Evolutionary conservation across 2,113 vertebrate genomes (phyloP), one percentile per base, ranked within the genome.

Genomic region (Eretmochelys imbricata): DNA sequence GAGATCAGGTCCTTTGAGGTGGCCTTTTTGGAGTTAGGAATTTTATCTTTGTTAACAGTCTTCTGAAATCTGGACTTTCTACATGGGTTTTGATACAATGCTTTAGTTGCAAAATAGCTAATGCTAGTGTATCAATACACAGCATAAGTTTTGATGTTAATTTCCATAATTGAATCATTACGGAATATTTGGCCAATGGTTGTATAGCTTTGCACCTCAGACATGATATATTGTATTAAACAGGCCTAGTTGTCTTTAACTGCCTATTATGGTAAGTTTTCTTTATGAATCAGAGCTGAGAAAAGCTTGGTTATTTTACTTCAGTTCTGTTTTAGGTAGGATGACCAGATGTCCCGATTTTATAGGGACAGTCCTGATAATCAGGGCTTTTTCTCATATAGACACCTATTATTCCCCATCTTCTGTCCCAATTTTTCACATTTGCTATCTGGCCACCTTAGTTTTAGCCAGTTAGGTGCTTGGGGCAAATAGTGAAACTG

Each of bases 21-120:
- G 31, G 31, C 14, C 59, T 65, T 35, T 65, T 35, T 8, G 59
- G 29, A 65, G 13, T 65, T 17, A 35, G 14, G 27, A 10, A 13
- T 65, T 62, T 65, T 65, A 35, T 35, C 31, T 50, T 5, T 11
- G 8, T 19, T 38, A 84, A 27, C 62, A 48, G 48, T 55, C 55
- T 94, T 72, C 50, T 82, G 80, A 83, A 89, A 85, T 54, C 93
- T 55, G 87, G 29, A n/a, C 24, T 78, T 29, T 94, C 38, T 91
- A 57, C 6, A 13, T 82, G 49, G 6, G 53, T 38, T 88, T 80
- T 48, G 13, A 72, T 83, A 48, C 6, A 78, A 3, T 48, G 17
- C 9, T 10, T 29, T 80, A 91, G 57, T 13, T 2, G 1, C 17
- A 92, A 89, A 93, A 53, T 14, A 89, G 13, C 13, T 46, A 35